phyloP scores from a whole-genome alignment of 2,888 invertebrate genomes.

The Brachyopa scutellaris region DNA sequence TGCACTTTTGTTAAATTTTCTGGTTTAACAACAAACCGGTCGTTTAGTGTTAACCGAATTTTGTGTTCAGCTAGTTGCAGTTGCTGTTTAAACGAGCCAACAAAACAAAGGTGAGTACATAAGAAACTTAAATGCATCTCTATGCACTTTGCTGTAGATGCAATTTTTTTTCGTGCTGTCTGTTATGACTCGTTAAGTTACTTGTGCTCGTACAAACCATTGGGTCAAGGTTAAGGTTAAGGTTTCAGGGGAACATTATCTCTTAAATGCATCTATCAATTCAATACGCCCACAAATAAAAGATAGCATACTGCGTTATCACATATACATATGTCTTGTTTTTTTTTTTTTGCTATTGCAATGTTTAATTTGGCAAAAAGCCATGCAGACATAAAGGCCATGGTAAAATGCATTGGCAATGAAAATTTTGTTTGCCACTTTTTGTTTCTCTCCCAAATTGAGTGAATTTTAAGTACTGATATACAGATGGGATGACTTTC shows the following conservation, averaged over 20 bases:
- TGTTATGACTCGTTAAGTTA: conserved; percentile 46
- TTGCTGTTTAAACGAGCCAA: conserved; percentile 13
- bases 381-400: conserved; percentile 71
- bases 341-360: conserved; percentile 17
- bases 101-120: conserved; percentile 40
- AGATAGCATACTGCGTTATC: neutral
- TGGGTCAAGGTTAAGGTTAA: conserved; percentile 72
- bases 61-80: conserved; percentile 15
- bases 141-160: neutral
- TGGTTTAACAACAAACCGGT: conserved; percentile 57
- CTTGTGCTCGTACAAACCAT: too few relatives aligned
- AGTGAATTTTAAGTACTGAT: neutral
- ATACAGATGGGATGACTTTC: too few relatives aligned
- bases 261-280: neutral
- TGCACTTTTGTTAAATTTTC: conserved; percentile 40
- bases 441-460: neutral
- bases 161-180: neutral
- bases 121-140: neutral
- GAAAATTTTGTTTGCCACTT: conserved; percentile 42
- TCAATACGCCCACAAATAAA: neutral
- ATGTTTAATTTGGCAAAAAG: conserved; percentile 62
- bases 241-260: conserved; percentile 21
- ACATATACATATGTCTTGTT: too few relatives aligned
- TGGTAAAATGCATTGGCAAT: conserved; percentile 68
- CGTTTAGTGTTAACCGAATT: conserved; percentile 27